These are phyloP conservation scores for Bugulina stolonifera DNA, from an alignment of 2,888 invertebrate species.

Conservation along the genomic window DNA sequence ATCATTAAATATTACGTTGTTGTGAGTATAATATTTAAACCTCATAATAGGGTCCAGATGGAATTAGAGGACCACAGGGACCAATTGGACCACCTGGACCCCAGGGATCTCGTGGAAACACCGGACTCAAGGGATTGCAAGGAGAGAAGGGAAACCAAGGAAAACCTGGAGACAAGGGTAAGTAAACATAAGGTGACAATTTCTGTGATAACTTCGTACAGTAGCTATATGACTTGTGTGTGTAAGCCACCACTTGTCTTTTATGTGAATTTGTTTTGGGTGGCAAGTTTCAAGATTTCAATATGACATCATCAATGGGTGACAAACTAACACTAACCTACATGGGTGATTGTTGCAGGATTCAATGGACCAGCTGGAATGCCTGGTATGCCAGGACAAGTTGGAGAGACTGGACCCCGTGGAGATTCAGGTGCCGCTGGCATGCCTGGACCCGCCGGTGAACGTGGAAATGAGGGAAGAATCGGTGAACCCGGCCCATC, in stretches of 20 bases:
- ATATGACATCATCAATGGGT: no score
- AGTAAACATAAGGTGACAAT: not conserved
- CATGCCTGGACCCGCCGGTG: conserved; percentile 25
- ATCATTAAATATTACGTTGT: no score
- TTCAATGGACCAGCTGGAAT: conserved; percentile 20
- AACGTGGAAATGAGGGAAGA: conserved; percentile 23
- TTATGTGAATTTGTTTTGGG: no score
- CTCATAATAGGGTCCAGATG: conserved; percentile 24
- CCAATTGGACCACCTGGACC: conserved; percentile 22
- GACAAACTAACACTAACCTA: no score
- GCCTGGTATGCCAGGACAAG: conserved; percentile 27
- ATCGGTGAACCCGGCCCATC: not conserved
- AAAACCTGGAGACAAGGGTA: conserved; percentile 24
- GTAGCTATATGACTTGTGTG: no score
- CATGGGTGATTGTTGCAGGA: conserved; percentile 18
- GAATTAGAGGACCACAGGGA: conserved; percentile 24
- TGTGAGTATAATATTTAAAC: no score
- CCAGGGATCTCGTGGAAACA: conserved; percentile 9
- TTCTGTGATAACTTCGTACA: no score
- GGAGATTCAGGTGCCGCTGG: conserved; percentile 5
- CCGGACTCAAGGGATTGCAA: conserved; percentile 11
- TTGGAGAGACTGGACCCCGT: conserved; percentile 2
- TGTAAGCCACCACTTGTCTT: no score
- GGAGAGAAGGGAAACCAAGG: conserved; percentile 26
- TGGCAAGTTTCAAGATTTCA: no score